Evolutionary conservation across 2,797 vertebrate species (phyloP), one percentile per base, ranked within the genome.

Genomic region (Microctenopoma stevenorrisi): DNA sequence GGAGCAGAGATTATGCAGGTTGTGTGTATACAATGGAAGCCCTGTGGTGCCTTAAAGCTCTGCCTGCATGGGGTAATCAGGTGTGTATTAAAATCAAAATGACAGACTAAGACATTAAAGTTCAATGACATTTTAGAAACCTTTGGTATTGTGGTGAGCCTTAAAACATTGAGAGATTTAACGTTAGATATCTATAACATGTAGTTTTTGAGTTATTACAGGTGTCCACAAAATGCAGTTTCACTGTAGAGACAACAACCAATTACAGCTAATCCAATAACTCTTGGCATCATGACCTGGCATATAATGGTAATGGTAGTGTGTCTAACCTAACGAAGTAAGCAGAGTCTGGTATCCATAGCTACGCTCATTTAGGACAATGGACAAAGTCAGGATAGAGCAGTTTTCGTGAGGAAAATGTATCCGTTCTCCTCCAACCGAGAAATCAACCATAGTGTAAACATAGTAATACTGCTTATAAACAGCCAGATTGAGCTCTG

Each of bases 71-170:
- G 49, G 55, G 72, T 76, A 84, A 90, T 93, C 86, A 91, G 71
- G 75, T 86, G 85, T 84, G 85, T 83, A 89, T 92, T 91, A 79
- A 91, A 88, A 94, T 89, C 81, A 78, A 90, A 91, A 89, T 90
- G 92, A 93, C 89, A 90, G 92, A 88, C 81, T 82, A 79, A 77
- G 64, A 88, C 78, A 82, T 84, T 81, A 87, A 93, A 93, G 91
- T 86, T 84, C 89, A 86, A 70, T 92, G 90, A 93, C 91, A 93
- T 94, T 94, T 92, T 78, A 74, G 59, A 68, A 91, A 90, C 68
- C 70, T 90, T 91, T 91, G 71, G 89, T 88, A 86, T 85, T 82
- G 74, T 58, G 30, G 72, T 68, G 59, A 57, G 52, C 5, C 25
- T 48, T 87, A 61, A 86, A 79, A 60, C 80, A 64, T 92, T 86